Evolutionary conservation across 1,140 invertebrate genomes (phyloP).

Genomic region (Drosophila nigromelanica): DNA sequence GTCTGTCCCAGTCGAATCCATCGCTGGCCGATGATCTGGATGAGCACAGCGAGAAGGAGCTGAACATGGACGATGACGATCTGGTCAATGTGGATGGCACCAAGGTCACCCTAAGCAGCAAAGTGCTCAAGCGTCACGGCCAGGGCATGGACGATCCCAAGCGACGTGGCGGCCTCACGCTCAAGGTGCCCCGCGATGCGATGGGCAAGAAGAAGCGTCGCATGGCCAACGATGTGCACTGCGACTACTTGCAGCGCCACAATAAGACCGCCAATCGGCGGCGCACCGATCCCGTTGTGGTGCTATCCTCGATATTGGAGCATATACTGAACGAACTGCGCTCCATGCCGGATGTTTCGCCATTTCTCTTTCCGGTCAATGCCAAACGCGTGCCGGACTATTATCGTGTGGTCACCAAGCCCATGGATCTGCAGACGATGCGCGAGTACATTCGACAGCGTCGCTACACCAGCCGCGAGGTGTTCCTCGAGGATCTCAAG

Average conservation of each 20-base stretch:
- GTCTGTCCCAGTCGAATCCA: slow-evolving; percentile 88
- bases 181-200: slow-evolving; percentile 93
- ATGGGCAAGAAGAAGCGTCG: slow-evolving; percentile 89
- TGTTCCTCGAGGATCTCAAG: slow-evolving; percentile 97
- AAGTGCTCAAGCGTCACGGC: slow-evolving; percentile 88
- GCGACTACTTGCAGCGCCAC: slow-evolving; percentile 96
- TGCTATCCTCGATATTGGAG: slow-evolving; percentile 96
- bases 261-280: slow-evolving; percentile 94
- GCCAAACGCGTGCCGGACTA: slow-evolving; percentile 97
- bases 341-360: slow-evolving; percentile 95
- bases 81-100: slow-evolving; percentile 96
- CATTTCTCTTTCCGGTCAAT: slow-evolving; percentile 97
- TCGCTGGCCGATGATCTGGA: slow-evolving; percentile 92
- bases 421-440: slow-evolving; percentile 99
- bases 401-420: slow-evolving; percentile 94
- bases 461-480: slow-evolving; percentile 96
- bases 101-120: slow-evolving; percentile 92
- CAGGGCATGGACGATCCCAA: slow-evolving; percentile 87
- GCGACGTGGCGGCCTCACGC: slow-evolving; percentile 88
- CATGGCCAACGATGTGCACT: slow-evolving; percentile 90
- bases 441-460: slow-evolving; percentile 95
- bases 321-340: slow-evolving; percentile 97
- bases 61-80: slow-evolving; percentile 92
- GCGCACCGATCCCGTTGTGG: slow-evolving; percentile 98
- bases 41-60: slow-evolving; percentile 91